These are phyloP conservation scores for Cromileptes altivelis DNA, from an alignment of 2,113 vertebrate genomes.

Conservation along the genomic window DNA sequence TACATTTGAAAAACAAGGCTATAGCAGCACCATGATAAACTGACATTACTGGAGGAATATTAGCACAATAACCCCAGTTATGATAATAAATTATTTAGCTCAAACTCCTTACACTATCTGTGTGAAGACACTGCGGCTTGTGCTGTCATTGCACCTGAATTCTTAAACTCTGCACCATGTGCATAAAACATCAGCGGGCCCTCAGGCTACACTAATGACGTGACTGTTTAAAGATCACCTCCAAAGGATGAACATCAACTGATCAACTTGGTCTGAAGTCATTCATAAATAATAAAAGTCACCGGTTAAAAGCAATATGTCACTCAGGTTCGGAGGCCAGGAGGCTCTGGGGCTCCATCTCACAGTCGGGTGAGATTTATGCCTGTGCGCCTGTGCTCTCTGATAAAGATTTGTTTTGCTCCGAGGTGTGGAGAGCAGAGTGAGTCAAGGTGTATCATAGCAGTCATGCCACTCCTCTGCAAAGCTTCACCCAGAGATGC, in stretches of 20 bases:
- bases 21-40: not conserved
- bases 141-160: conserved; percentile 12
- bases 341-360: conserved; percentile 23
- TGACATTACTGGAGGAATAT: not conserved
- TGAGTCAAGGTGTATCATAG: conserved; percentile 58
- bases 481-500: conserved; percentile 49
- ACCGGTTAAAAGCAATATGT: not conserved
- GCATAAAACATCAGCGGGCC: conserved; percentile 48
- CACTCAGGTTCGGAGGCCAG: not conserved
- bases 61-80: not conserved
- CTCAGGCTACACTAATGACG: conserved; percentile 26
- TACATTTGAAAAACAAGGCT: not conserved
- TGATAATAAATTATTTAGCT: not conserved
- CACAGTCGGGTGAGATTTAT: conserved; percentile 44
- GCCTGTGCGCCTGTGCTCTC: conserved; percentile 22
- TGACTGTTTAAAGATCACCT: conserved; percentile 22
- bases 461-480: conserved; percentile 34
- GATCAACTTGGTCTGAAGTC: conserved; percentile 21
- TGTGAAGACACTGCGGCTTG: not conserved
- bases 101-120: not conserved
- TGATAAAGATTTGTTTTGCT: conserved; percentile 64
- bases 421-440: conserved; percentile 44
- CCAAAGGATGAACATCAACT: conserved; percentile 20
- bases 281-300: conserved; percentile 26
- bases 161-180: conserved; percentile 41